Evolutionary conservation across 2,888 invertebrate genomes (phyloP).

Genomic region (Theretra japonica): DNA sequence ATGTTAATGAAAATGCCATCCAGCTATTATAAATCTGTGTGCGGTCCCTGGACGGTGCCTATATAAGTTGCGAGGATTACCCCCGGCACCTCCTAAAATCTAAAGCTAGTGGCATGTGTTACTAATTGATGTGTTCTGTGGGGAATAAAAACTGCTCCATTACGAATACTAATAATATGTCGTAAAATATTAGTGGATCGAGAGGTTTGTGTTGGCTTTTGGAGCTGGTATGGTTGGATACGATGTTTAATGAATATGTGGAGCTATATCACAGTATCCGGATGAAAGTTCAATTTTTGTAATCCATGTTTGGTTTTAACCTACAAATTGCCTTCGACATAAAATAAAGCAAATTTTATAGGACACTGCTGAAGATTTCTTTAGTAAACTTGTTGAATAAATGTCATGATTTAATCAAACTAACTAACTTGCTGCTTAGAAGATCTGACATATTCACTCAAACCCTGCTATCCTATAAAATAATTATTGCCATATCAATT

Average conservation of each 20-base stretch:
- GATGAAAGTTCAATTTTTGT: too few relatives aligned
- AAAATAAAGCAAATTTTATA: too few relatives aligned
- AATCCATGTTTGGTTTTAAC: too few relatives aligned
- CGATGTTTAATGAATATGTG: not conserved
- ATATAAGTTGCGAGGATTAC: conserved; percentile 63
- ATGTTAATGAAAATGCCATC: conserved; percentile 37
- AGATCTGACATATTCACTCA: too few relatives aligned
- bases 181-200: conserved; percentile 5
- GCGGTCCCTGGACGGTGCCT: conserved; percentile 48
- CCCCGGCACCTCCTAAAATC: conserved; percentile 67
- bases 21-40: conserved; percentile 52
- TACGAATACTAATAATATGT: conserved; percentile 49
- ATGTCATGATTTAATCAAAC: too few relatives aligned
- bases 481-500: not conserved
- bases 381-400: too few relatives aligned
- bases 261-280: not conserved
- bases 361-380: too few relatives aligned
- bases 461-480: not conserved
- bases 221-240: not conserved
- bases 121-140: conserved; percentile 72
- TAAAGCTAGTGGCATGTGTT: conserved; percentile 71
- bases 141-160: conserved; percentile 77
- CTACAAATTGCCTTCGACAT: too few relatives aligned
- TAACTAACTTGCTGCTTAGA: too few relatives aligned
- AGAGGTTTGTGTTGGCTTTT: not conserved